Base-by-base conservation (phyloP, 2,888 invertebrate species). In the Eupelmus urozonus region DNA sequence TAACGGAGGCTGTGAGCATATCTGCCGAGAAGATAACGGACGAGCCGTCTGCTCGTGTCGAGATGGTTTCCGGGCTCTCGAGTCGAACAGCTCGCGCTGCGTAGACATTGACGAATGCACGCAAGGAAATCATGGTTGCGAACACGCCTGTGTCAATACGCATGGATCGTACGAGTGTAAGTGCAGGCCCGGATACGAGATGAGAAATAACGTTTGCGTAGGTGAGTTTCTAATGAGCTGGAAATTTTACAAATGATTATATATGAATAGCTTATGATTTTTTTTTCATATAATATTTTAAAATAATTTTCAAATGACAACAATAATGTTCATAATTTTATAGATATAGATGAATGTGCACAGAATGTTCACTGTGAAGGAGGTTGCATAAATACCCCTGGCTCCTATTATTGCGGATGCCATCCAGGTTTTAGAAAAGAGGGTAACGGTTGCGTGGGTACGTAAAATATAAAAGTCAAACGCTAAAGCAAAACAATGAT, bases 1-100 rank as follows among this genome's bases (percentile, higher is more conserved):
- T 51, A 90, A 90, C 69, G 91, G 90, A 0, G 90, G 90, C 2
- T 92, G 92, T 82, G 89, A 91, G 34, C 91, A 91, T 70, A 83
- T 84, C 40, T 88, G 88, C 66, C 62, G 80, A 49, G 69, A 40
- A 20, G 76, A 79, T 0, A 82, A 82, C 29, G 85, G 85, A 1
- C 75, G 70, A 1, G 85, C 79, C 11, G 55, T 81, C 2, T 89
- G 89, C 70, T 82, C 83, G 11, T 89, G 89, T 55, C 80, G 60
- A 45, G 82, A 85, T n/a, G 92, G 92, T 0, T 92, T 89, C 80
- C 84, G 89, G 1, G 83, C 84, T 13, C 85, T 86, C 16, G 83
- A 83, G 34, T 59, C 55, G 4, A 82, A 87, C 69, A 70, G 20
- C 3, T 81, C 83, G 18, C 78, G 63, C 23, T 92, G 92, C 82